Evolutionary conservation across 2,797 vertebrate species (phyloP), one percentile per base, ranked within the genome.

Genomic region (Clarias laeviceps): DNA sequence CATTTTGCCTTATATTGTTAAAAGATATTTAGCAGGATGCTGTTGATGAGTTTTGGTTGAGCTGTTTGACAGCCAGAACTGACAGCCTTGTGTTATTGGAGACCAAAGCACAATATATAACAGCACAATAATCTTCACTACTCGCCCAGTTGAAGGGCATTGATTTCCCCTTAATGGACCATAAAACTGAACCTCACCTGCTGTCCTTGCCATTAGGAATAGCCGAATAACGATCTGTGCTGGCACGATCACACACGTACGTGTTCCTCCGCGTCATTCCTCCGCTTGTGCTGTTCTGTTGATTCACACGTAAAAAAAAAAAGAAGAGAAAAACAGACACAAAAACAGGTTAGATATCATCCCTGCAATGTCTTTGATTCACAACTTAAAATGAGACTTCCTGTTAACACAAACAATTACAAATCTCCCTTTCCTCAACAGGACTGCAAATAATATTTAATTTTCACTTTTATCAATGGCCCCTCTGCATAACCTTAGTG

Each of bases 151-250:
- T 57, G 56, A 2, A 8, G 57, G 22, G 32, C 22, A 40, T 9
- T 3, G 2, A n/a, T n/a, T 40, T 62, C 34, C 22, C 77, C 12
- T 27, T 11, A 20, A 17, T 2, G 0, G 57, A 1, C 20, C 17
- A 34, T 27, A 50, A 50, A 4, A 57, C 1, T 18, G 20, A 56
- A 32, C 4, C 40, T 79, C 45, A 88, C 89, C 89, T 90, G 96
- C 96, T 99, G 92, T 99, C 98, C 92, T 98, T 99, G 76, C 98
- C 98, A 1, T 99, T 99, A 86, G 99, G 97, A 90, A 99, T 93
- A 1, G 96, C 96, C 20, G 96, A 92, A 76, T 97, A 96, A 65
- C 97, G 96, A 86, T 99, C 98, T 17, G 96, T 95, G 89, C 96
- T 96, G 84, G 85, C 22, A 24, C 98, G 96, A 73, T 99, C 98